Evolutionary conservation across 2,797 vertebrate species (phyloP).

Genomic region (Pangasius krempfi): DNA sequence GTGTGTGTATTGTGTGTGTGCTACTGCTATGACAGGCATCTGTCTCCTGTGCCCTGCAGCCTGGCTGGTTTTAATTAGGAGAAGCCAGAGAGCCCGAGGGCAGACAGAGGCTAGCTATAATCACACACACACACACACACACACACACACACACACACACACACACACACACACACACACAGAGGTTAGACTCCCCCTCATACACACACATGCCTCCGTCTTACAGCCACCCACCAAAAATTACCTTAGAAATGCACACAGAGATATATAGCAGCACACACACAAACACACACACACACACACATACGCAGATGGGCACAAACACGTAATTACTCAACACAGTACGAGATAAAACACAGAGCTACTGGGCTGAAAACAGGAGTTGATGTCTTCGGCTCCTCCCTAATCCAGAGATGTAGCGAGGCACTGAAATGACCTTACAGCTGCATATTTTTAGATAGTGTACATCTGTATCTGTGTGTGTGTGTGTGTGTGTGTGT

Average conservation of each 20-base stretch:
- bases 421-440: conserved; percentile 39
- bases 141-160: conserved; percentile 67
- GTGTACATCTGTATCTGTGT: neutral
- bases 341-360: conserved; percentile 15
- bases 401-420: conserved; percentile 9
- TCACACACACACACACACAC: conserved; percentile 65
- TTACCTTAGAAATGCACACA: conserved; percentile 59
- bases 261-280: conserved; percentile 26
- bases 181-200: conserved; percentile 76
- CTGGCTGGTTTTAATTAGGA: conserved; percentile 87
- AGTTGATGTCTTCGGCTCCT: conserved; percentile 46
- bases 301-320: conserved; percentile 55
- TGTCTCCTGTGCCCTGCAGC: conserved; percentile 86
- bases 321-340: conserved; percentile 55
- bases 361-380: conserved; percentile 54
- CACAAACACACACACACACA: conserved; percentile 35
- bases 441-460: conserved; percentile 42
- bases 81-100: conserved; percentile 80
- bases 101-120: conserved; percentile 76
- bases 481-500: conserved; percentile 34
- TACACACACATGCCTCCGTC: conserved; percentile 66
- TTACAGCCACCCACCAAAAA: conserved; percentile 79
- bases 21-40: conserved; percentile 78
- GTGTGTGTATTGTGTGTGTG: conserved; percentile 61
- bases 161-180: conserved; percentile 66